phyloP scores from a whole-genome alignment of 2,888 invertebrate species.

The Meganola albula region DNA sequence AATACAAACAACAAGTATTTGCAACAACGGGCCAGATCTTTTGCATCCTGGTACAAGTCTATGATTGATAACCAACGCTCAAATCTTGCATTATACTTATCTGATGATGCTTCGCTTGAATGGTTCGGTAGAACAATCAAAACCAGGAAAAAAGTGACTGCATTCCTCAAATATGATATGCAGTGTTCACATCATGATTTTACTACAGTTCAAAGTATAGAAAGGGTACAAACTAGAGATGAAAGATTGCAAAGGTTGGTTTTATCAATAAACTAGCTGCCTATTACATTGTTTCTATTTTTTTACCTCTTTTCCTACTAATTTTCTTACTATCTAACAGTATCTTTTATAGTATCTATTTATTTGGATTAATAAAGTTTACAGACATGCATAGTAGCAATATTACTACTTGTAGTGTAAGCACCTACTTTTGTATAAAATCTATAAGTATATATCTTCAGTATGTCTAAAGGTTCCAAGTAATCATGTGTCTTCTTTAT shows the following conservation, averaged over 20 bases:
- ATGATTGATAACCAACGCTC: slow-evolving; percentile 71
- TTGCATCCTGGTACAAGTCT: slow-evolving; percentile 65
- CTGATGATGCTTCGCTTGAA: slow-evolving; percentile 75
- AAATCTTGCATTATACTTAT: slow-evolving; percentile 64
- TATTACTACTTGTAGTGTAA: background rate
- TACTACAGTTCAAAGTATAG: slow-evolving; percentile 59
- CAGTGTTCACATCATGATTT: slow-evolving; percentile 72
- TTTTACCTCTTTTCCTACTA: slow-evolving; percentile 8
- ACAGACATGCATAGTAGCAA: too few species aligned
- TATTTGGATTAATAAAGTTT: too few species aligned
- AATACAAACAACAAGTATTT: slow-evolving; percentile 37
- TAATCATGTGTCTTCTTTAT: too few species aligned
- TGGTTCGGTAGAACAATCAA: slow-evolving; percentile 82
- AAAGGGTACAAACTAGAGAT: slow-evolving; percentile 47
- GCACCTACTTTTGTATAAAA: too few species aligned
- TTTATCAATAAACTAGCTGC: slow-evolving; percentile 16
- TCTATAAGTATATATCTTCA: too few species aligned
- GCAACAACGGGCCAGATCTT: slow-evolving; percentile 56
- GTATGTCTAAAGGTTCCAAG: too few species aligned
- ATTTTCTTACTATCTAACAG: too few species aligned
- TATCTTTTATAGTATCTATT: too few species aligned
- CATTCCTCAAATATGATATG: slow-evolving; percentile 76
- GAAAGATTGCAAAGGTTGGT: slow-evolving; percentile 50
- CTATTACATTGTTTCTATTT: slow-evolving; percentile 8
- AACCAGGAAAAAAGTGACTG: slow-evolving; percentile 75